phyloP scores from a whole-genome alignment of 2,888 invertebrate species.

The Xestia c-nigrum region DNA sequence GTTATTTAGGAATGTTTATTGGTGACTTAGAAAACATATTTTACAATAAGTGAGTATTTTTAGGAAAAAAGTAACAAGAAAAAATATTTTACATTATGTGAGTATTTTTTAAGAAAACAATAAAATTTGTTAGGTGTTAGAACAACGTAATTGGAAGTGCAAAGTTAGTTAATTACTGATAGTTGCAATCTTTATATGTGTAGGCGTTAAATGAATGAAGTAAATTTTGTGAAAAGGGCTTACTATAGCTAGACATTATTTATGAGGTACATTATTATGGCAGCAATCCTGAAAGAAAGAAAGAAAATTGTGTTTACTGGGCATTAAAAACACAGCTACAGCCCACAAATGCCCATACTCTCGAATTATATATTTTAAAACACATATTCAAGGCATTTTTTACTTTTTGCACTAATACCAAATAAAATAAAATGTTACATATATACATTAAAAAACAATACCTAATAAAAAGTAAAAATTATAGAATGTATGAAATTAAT shows the following conservation, averaged over 20 bases:
- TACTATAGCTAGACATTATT: constrained; percentile 21
- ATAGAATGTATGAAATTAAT: too few species aligned
- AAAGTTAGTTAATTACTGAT: background rate
- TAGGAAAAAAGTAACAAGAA: background rate
- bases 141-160: background rate
- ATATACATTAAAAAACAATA: too few species aligned
- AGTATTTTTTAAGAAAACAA: background rate
- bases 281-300: constrained; percentile 52
- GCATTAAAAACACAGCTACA: too few species aligned
- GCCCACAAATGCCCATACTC: too few species aligned
- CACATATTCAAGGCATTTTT: too few species aligned
- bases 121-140: background rate
- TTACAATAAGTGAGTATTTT: background rate
- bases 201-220: constrained; percentile 22
- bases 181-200: constrained; percentile 16
- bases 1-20: constrained; percentile 1
- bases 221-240: constrained; percentile 1
- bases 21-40: constrained; percentile 30
- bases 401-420: too few species aligned
- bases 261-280: constrained; percentile 68
- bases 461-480: too few species aligned
- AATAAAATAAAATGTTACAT: too few species aligned
- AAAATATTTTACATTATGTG: background rate
- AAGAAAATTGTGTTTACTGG: too few species aligned
- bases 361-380: too few species aligned